Evolutionary conservation across 2,888 invertebrate species (phyloP).

Genomic region (Teleiodes luculella): DNA sequence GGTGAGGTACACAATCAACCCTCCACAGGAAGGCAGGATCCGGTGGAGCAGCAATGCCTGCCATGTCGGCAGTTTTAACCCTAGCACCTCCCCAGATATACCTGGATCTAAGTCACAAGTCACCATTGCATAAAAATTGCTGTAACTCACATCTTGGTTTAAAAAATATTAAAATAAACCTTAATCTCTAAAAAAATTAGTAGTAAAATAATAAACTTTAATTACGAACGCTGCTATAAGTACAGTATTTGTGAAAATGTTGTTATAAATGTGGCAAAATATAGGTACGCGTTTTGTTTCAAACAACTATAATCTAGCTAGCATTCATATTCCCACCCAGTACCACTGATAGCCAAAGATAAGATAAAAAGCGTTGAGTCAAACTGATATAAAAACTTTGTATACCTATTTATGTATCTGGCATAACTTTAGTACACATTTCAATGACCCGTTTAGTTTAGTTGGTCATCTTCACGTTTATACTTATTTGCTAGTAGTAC

Average conservation of each 20-base stretch:
- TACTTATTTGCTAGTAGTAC: no score
- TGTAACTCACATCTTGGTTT: neutral
- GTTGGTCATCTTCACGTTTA: no score
- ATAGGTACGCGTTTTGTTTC: slow-evolving; percentile 30
- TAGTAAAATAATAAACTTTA: no score
- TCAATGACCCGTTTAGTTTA: no score
- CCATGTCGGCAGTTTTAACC: slow-evolving; percentile 65
- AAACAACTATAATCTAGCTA: slow-evolving; percentile 32
- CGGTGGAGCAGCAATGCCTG: slow-evolving; percentile 62
- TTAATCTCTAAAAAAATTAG: no score
- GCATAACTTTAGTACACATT: no score
- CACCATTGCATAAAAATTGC: slow-evolving; percentile 46
- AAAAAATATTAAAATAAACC: no score
- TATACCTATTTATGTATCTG: neutral
- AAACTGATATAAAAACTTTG: slow-evolving; percentile 46
- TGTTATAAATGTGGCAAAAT: neutral
- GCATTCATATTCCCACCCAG: slow-evolving; percentile 32
- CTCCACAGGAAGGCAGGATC: slow-evolving; percentile 68
- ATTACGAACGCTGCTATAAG: no score
- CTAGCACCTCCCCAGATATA: slow-evolving; percentile 61
- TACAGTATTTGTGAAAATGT: no score
- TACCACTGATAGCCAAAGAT: slow-evolving; percentile 62
- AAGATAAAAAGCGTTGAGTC: slow-evolving; percentile 58
- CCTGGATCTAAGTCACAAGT: slow-evolving; percentile 64
- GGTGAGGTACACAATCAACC: slow-evolving; percentile 81